A percentile compares a stretch with the other conserved stretches of the same genome.
Conservation (phyloP, 2,113 vertebrate genomes). For the Erpornis zantholeuca region DNA sequence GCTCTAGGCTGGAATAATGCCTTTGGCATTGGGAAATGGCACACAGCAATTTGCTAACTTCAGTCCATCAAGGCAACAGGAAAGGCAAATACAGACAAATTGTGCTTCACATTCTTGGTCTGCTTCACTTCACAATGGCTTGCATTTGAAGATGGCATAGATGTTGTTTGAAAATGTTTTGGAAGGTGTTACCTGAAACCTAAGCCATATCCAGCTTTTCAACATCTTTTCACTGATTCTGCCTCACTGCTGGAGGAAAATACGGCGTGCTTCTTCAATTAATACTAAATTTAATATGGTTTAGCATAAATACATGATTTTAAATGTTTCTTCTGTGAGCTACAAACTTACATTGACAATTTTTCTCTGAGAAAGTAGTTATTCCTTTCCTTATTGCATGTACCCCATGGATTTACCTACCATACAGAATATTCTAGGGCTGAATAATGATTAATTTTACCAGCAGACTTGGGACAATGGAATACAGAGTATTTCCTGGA, state of each 20-base stretch:
- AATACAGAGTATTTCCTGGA: background rate
- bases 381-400: background rate
- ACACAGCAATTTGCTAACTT: background rate
- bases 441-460: background rate
- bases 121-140: background rate
- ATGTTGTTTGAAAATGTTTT: background rate
- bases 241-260: background rate
- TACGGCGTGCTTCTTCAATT: background rate
- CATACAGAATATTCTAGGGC: background rate
- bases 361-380: background rate
- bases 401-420: background rate
- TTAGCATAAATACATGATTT: background rate
- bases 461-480: background rate
- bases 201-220: background rate
- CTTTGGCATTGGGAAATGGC: background rate
- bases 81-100: background rate
- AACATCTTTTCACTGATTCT: background rate
- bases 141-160: background rate
- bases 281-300: background rate
- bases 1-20: background rate
- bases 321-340: background rate
- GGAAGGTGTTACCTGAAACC: background rate
- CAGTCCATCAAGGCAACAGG: background rate
- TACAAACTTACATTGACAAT: background rate
- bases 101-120: background rate